These are phyloP conservation scores for Sebastolobus altivelis DNA, from an alignment of 2,797 vertebrate species.

Conservation along the genomic window DNA sequence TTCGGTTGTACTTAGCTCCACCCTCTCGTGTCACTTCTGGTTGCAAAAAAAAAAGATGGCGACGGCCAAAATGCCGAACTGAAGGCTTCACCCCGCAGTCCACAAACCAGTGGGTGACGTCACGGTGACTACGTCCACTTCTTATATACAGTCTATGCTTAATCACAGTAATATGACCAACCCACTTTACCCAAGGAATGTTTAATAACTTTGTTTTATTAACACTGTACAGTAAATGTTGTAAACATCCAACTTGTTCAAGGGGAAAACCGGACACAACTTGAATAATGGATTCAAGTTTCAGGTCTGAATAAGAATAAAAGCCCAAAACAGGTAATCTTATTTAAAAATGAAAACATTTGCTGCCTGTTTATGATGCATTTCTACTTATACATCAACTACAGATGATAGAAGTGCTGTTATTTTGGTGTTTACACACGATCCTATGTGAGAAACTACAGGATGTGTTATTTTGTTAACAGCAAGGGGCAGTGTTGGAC, in stretches of 20 bases:
- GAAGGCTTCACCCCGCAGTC: too few species aligned
- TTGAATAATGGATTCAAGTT: not conserved
- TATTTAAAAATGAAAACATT: not conserved
- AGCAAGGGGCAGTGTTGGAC: conserved; percentile 58
- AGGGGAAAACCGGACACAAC: not conserved
- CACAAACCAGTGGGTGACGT: too few species aligned
- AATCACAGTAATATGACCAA: not conserved
- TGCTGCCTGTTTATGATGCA: not conserved
- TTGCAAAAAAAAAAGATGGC: too few species aligned
- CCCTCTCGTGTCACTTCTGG: too few species aligned
- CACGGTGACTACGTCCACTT: too few species aligned
- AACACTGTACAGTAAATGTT: not conserved
- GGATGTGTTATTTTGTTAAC: not conserved
- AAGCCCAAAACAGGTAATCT: not conserved
- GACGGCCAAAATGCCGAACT: too few species aligned
- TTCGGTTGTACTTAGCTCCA: too few species aligned
- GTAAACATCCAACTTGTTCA: not conserved
- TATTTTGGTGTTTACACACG: not conserved
- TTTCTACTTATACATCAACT: not conserved
- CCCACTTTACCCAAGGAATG: too few species aligned
- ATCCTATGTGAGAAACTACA: not conserved
- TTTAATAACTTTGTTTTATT: not conserved
- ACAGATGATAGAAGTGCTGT: not conserved
- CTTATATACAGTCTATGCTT: too few species aligned
- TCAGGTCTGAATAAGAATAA: not conserved